These are phyloP conservation scores for Eilema depressum DNA, from an alignment of 2,888 invertebrate species.

Conservation along the genomic window DNA sequence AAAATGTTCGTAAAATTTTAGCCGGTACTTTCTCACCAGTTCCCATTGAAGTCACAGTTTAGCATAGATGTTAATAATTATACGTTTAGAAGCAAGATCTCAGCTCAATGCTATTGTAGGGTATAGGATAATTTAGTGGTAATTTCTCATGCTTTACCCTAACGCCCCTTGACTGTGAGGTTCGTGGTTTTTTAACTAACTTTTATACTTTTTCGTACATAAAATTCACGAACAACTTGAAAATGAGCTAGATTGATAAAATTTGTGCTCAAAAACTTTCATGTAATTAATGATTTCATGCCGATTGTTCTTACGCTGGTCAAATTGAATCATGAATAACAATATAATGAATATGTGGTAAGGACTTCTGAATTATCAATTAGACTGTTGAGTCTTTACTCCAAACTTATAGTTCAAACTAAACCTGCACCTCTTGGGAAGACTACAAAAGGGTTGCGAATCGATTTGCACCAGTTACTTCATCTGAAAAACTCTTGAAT, in stretches of 20 bases:
- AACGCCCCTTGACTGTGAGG: slow-evolving; percentile 68
- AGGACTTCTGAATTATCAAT: neutral
- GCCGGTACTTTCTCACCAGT: slow-evolving; percentile 42
- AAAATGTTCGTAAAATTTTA: neutral
- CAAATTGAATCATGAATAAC: too few species aligned
- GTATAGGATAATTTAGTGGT: slow-evolving; percentile 78
- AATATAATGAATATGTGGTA: too few species aligned
- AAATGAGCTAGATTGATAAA: too few species aligned
- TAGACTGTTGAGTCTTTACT: neutral
- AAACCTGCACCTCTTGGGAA: neutral
- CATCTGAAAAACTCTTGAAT: neutral
- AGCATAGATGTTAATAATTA: slow-evolving; percentile 68
- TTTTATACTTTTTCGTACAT: neutral
- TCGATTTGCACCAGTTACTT: neutral
- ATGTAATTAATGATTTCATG: neutral
- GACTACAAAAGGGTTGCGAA: neutral
- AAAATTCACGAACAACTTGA: neutral
- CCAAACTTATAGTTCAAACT: neutral
- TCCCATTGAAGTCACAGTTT: slow-evolving; percentile 52
- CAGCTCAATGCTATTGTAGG: slow-evolving; percentile 85
- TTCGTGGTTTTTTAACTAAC: slow-evolving; percentile 47
- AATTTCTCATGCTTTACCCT: slow-evolving; percentile 79
- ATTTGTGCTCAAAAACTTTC: neutral
- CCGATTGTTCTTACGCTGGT: neutral
- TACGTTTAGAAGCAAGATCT: slow-evolving; percentile 78